These are phyloP conservation scores for Acinonyx jubatus DNA, from an alignment of 2,113 vertebrate species.

Conservation along the genomic window DNA sequence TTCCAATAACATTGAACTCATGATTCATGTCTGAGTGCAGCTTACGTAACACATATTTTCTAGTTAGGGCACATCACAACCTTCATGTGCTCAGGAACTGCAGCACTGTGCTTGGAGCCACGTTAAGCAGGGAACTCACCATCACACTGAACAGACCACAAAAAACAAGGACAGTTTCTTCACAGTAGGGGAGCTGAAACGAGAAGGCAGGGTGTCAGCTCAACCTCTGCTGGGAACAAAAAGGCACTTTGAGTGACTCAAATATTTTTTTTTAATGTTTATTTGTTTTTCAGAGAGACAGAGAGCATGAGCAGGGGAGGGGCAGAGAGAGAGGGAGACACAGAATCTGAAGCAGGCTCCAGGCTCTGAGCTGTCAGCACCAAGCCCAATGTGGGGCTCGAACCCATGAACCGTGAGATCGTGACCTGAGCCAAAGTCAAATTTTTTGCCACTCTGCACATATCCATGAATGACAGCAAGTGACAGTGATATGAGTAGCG, in stretches of 20 bases:
- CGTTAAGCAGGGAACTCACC: background rate
- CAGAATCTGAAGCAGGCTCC: too few species aligned
- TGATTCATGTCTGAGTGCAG: background rate
- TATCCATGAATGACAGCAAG: background rate
- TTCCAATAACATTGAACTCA: background rate
- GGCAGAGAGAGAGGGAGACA: too few species aligned
- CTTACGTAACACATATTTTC: accelerated
- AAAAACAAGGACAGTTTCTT: background rate
- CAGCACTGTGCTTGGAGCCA: background rate
- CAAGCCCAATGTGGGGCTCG: too few species aligned
- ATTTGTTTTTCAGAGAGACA: too few species aligned
- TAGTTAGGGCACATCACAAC: background rate
- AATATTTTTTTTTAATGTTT: too few species aligned
- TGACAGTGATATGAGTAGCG: background rate
- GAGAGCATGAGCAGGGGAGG: too few species aligned
- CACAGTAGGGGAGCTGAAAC: background rate
- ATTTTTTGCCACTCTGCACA: background rate
- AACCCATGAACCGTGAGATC: too few species aligned
- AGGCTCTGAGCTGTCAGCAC: too few species aligned
- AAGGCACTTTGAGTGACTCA: accelerated
- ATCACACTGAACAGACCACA: accelerated
- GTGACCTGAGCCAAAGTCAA: background rate
- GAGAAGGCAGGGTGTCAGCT: background rate
- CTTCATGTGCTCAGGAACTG: background rate
- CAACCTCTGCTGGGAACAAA: background rate